Evolutionary conservation across 2,888 invertebrate species (phyloP).

Genomic region (Monopis laevigella): DNA sequence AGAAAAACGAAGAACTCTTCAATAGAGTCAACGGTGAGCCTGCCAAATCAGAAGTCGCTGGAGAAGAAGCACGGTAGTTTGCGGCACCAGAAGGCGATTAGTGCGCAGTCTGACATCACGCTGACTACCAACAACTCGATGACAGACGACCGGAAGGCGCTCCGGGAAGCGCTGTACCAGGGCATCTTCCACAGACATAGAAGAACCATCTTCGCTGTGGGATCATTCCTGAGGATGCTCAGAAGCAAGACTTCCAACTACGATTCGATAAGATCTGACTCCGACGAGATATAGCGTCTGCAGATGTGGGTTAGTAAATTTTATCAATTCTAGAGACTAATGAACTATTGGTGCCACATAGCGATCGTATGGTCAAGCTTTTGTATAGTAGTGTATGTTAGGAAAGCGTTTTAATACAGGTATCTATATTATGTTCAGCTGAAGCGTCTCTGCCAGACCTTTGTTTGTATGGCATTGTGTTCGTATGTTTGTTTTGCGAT

Average conservation of each 20-base stretch:
- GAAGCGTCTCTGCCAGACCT: too few species aligned
- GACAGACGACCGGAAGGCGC: constrained; percentile 72
- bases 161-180: constrained; percentile 78
- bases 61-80: constrained; percentile 65
- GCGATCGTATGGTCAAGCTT: constrained; percentile 44
- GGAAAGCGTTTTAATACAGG: constrained; percentile 3
- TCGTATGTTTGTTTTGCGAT: constrained; percentile 4
- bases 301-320: constrained; percentile 17
- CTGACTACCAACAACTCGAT: constrained; percentile 54
- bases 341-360: constrained; percentile 42
- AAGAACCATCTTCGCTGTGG: constrained; percentile 78
- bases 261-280: constrained; percentile 74
- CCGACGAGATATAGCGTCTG: constrained; percentile 61
- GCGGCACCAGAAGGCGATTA: constrained; percentile 69
- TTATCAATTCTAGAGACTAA: constrained; percentile 3
- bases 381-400: constrained; percentile 20
- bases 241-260: constrained; percentile 79
- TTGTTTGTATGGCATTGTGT: constrained; percentile 7
- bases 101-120: constrained; percentile 69
- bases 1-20: constrained; percentile 59
- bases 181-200: constrained; percentile 82
- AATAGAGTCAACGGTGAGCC: constrained; percentile 62
- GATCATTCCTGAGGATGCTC: constrained; percentile 78
- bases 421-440: constrained; percentile 1
- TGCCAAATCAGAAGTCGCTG: constrained; percentile 61